phyloP scores from a whole-genome alignment of 2,888 invertebrate species.

The Acanthosepion esculentum region DNA sequence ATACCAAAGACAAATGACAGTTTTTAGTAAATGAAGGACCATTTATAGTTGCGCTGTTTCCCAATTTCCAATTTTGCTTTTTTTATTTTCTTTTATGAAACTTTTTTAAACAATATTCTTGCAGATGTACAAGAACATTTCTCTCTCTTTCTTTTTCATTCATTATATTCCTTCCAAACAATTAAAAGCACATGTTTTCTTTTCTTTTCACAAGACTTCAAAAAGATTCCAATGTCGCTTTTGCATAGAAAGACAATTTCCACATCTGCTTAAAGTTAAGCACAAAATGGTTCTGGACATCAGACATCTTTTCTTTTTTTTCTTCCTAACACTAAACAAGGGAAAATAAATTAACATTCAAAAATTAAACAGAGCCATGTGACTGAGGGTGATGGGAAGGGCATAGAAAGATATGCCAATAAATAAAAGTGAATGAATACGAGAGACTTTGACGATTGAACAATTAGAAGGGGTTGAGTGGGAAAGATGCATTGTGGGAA shows the following conservation, averaged over 20 bases:
- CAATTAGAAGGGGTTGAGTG: not conserved
- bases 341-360: not conserved
- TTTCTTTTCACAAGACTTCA: not conserved
- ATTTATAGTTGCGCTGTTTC: not conserved
- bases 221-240: slow-evolving; percentile 10
- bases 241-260: not conserved
- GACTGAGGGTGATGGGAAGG: not conserved
- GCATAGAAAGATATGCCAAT: not conserved
- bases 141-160: not conserved
- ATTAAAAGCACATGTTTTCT: slow-evolving; percentile 21
- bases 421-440: not conserved
- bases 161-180: not conserved
- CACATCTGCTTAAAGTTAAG: not conserved
- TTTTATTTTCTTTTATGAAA: not conserved
- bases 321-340: not conserved
- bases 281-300: not conserved
- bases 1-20: not conserved
- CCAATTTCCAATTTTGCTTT: not conserved
- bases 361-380: not conserved
- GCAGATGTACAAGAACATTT: slow-evolving; percentile 9
- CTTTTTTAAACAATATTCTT: not conserved
- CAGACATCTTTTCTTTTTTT: not conserved
- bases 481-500: not conserved
- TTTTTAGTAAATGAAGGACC: not conserved
- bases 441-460: not conserved